These are phyloP conservation scores for Vanessa cardui DNA, from an alignment of 2,888 invertebrate genomes.

Conservation along the genomic window DNA sequence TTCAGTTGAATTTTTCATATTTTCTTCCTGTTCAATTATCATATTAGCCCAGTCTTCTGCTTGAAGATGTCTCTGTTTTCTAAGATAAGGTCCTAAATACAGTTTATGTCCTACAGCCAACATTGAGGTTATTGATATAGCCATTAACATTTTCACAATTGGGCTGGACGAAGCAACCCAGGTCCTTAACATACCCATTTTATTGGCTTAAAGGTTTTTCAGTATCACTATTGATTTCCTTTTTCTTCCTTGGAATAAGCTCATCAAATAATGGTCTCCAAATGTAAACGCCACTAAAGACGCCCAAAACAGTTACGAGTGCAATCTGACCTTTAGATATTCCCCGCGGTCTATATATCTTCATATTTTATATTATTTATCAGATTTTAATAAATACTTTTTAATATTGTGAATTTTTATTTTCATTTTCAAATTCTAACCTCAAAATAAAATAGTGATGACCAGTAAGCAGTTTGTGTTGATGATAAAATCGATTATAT, in stretches of 20 bases:
- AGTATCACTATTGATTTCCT: slow-evolving; percentile 39
- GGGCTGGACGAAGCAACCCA: slow-evolving; percentile 61
- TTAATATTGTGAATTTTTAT: not conserved
- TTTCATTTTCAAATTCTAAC: slow-evolving; percentile 14
- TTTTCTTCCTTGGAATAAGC: slow-evolving; percentile 50
- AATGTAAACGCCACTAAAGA: slow-evolving; percentile 75
- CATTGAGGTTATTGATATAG: slow-evolving; percentile 61
- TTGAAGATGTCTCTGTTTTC: slow-evolving; percentile 50
- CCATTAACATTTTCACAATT: slow-evolving; percentile 65
- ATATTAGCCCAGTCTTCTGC: slow-evolving; percentile 71
- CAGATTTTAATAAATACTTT: not conserved
- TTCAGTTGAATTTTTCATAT: slow-evolving; percentile 35
- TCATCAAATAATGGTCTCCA: slow-evolving; percentile 77
- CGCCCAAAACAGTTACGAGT: slow-evolving; percentile 68
- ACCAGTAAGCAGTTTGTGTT: no score
- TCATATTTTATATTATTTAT: slow-evolving; percentile 53
- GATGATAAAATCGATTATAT: not conserved
- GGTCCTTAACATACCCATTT: slow-evolving; percentile 52
- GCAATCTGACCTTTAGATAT: slow-evolving; percentile 67
- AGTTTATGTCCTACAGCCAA: slow-evolving; percentile 55
- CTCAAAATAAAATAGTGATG: slow-evolving; percentile 8
- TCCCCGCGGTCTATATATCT: slow-evolving; percentile 67
- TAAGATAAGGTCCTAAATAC: slow-evolving; percentile 57
- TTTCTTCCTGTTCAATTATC: slow-evolving; percentile 68
- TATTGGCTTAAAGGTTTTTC: slow-evolving; percentile 40